Evolutionary conservation across 2,113 vertebrate species (phyloP), one percentile per base, ranked within the genome.

Genomic region (Anoplopoma fimbria): DNA sequence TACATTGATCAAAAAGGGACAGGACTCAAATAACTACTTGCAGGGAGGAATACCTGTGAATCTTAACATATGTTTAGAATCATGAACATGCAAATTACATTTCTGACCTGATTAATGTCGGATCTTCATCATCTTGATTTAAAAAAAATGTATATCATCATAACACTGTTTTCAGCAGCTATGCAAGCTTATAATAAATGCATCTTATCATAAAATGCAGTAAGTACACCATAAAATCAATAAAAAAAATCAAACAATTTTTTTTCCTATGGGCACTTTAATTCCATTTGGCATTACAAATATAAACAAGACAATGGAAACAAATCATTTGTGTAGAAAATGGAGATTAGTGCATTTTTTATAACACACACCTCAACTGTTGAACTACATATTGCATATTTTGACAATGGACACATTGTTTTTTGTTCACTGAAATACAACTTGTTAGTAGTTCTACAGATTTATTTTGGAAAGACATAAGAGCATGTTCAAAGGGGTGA

Each of bases 221-320:
- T 29, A 34, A 40, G 4, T 31, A 36, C 19, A 9, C 31, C 4
- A 87, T 27, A 71, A 42, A 69, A 14, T n/a, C 5, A 64, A 31
- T n/a, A 8, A 34, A 38, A 70, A 49, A 81, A 7, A n/a, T n/a
- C n/a, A n/a, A n/a, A 64, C 69, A 47, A 12, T 29, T 13, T 27
- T 85, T 2, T 70, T 82, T 90, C 69, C 53, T 76, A 51, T 95
- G 95, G 96, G 95, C 96, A 97, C 96, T 97, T 97, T 94, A 93
- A 88, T 96, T 96, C 93, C 82, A 94, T 95, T 97, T 96, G 95
- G 97, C 96, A 95, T 96, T 91, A 96, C 91, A 92, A 85, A 90
- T 85, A 90, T 73, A 84, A 88, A 86, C 88, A 88, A 87, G 40
- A 91, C 82, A 89, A 86, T 77, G 62, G 51, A 89, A 87, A 89